phyloP scores from a whole-genome alignment of 2,888 invertebrate species.

The Conops quadrifasciatus region DNA sequence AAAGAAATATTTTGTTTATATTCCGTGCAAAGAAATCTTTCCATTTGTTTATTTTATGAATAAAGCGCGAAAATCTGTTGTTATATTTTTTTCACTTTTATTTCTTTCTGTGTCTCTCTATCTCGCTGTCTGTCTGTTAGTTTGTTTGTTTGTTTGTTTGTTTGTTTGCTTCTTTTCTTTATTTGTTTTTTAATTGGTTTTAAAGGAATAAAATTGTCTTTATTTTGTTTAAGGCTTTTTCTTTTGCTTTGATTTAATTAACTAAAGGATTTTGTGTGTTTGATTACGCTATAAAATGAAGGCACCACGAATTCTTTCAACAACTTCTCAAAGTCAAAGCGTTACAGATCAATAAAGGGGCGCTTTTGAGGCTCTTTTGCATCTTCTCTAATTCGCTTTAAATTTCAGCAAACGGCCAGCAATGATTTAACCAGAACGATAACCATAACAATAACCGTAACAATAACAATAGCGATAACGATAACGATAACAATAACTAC shows the following conservation, averaged over 20 bases:
- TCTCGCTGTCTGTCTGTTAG: not conserved
- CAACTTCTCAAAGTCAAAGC: slow-evolving; percentile 44
- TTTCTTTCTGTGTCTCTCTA: not conserved
- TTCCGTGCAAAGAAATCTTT: no score
- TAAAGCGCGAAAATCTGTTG: no score
- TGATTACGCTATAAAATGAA: slow-evolving; percentile 57
- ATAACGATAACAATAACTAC: not conserved
- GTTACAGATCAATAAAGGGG: no score
- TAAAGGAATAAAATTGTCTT: slow-evolving; percentile 5
- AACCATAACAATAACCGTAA: not conserved
- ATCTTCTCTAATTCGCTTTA: not conserved
- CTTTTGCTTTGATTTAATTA: slow-evolving; percentile 38
- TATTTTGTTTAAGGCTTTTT: not conserved
- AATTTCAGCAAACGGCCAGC: slow-evolving; percentile 10
- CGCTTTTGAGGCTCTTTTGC: not conserved
- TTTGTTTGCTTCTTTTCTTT: not conserved
- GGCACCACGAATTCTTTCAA: slow-evolving; percentile 63
- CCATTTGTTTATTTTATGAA: no score
- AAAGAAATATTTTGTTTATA: no score
- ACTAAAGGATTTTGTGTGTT: slow-evolving; percentile 39
- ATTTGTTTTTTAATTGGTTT: not conserved
- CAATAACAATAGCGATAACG: not conserved
- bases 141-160: not conserved
- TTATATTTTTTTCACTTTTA: not conserved
- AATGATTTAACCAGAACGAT: not conserved